A percentile compares a stretch with the other conserved stretches of the same genome.
Conservation (phyloP, 2,113 vertebrate genomes). For the Beaufortia kweichowensis region DNA sequence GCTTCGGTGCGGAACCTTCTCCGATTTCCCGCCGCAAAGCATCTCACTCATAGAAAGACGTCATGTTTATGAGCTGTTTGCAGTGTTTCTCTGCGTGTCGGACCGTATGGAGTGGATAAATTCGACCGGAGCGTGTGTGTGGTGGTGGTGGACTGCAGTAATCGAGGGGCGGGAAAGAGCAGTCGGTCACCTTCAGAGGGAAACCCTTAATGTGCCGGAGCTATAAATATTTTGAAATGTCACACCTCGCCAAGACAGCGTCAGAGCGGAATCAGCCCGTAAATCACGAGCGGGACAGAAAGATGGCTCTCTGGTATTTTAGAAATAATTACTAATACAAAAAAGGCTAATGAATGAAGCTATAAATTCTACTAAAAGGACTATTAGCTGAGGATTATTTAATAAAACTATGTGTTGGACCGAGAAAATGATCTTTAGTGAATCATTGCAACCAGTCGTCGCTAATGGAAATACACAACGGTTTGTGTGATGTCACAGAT, state of each 20-base stretch:
- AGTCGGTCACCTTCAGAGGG: constrained; percentile 98
- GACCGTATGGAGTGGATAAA: constrained; percentile 80
- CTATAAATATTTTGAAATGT: constrained; percentile 99
- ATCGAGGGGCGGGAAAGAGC: constrained; percentile 90
- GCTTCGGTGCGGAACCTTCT: constrained; percentile 83
- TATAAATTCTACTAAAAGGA: constrained; percentile 96
- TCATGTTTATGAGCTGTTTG: constrained; percentile 79
- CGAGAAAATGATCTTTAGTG: constrained; percentile 84
- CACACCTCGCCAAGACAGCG: constrained; percentile 96
- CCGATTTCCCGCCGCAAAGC: constrained; percentile 56
- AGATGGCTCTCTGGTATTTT: constrained; percentile 99
- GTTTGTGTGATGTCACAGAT: constrained; percentile 77
- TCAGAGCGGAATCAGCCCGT: constrained; percentile 84
- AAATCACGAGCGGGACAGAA: constrained; percentile 91
- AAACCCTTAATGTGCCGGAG: constrained; percentile 98
- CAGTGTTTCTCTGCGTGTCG: constrained; percentile 76
- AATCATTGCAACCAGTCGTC: constrained; percentile 83
- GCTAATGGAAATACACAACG: constrained; percentile 75
- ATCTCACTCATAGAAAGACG: constrained; percentile 63
- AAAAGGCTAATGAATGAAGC: constrained; percentile 96
- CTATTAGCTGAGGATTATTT: constrained; percentile 96
- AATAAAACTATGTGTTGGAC: constrained; percentile 92
- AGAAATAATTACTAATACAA: constrained; percentile 99
- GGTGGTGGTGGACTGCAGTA: constrained; percentile 88
- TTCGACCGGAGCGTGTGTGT: constrained; percentile 83